Evolutionary conservation across 2,888 invertebrate species (phyloP), one percentile per base, ranked within the genome.

Genomic region (Isoperla grammatica): DNA sequence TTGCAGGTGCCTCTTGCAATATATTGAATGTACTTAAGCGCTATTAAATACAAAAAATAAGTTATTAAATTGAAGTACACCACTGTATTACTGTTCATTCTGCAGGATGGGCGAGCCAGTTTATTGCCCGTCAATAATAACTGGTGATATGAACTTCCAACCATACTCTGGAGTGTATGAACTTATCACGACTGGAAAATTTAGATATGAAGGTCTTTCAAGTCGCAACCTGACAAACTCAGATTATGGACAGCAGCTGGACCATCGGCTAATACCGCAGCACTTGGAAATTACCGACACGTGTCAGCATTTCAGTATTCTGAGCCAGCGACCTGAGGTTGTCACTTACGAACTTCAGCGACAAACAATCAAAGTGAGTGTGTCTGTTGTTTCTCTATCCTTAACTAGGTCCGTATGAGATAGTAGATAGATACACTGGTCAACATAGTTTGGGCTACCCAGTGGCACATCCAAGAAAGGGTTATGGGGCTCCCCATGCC

Each of bases 121-220:
- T 3, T 86, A 90, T 70, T 72, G 85, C 40, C 95, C 96, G 0
- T 81, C 92, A 4, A 84, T 99, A 61, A 66, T 98, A 62, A 88
- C 92, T 3, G 99, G 99, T 0, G 99, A 99, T 74, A 89, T 98
- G 63, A 99, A 98, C 75, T 84, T 90, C 1, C 77, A 81, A 59
- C 92, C 94, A 0, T 73, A 82, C 45, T 87, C 90, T 42, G 81
- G 83, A 1, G 81, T 93, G 1, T 85, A 88, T 68, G 74, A 81
- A 58, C 81, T 93, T 48, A 73, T 95, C 53, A 80, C 81, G 0
- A 75, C 75, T 20, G 90, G 91, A 13, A 69, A 71, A 48, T 77
- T 90, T 67, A 73, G 43, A 8, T 68, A 67, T 55, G 66, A 64
- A 57, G 61, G 62, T 17, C 59, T 64, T 23, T 60, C 50, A 9